A percentile compares a stretch with the other conserved stretches of the same genome.
Evolutionary conservation across 2,888 invertebrate genomes (phyloP).

Genomic region (Drosophila subsilvestris): DNA sequence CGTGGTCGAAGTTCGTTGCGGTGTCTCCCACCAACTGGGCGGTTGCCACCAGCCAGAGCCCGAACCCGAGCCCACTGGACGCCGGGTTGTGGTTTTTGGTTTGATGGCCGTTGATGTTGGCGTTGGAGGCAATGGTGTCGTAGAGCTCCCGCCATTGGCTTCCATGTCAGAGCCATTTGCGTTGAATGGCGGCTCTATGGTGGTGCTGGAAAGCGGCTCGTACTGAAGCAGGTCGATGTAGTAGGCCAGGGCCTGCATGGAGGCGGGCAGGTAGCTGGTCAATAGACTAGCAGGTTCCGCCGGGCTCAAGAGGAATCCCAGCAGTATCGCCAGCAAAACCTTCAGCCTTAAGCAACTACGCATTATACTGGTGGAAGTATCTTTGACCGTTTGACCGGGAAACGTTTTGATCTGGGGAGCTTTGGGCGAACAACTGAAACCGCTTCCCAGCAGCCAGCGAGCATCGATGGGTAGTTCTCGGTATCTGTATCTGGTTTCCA

Average conservation of each 20-base stretch:
- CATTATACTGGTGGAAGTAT: slow-evolving; percentile 48
- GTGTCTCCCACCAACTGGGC: slow-evolving; percentile 75
- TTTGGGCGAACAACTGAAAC: slow-evolving; percentile 69
- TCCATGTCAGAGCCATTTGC: slow-evolving; percentile 37
- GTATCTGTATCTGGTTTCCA: slow-evolving; percentile 46
- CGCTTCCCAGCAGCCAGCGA: slow-evolving; percentile 45
- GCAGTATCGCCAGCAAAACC: slow-evolving; percentile 20
- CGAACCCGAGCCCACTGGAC: slow-evolving; percentile 23
- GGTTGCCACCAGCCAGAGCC: slow-evolving; percentile 75
- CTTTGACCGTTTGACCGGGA: slow-evolving; percentile 32
- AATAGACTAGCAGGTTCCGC: slow-evolving; percentile 71
- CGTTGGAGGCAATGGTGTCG: slow-evolving; percentile 27
- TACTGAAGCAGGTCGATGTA: slow-evolving; percentile 84
- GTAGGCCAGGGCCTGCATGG: slow-evolving; percentile 84
- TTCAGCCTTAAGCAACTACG: slow-evolving; percentile 49
- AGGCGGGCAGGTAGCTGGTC: slow-evolving; percentile 82
- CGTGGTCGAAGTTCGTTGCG: slow-evolving; percentile 65
- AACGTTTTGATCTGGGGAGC: slow-evolving; percentile 64
- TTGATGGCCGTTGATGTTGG: slow-evolving; percentile 19
- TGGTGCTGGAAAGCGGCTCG: slow-evolving; percentile 81
- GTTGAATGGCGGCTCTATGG: slow-evolving; percentile 83
- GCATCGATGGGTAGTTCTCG: slow-evolving; percentile 69
- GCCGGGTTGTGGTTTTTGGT: slow-evolving; percentile 42
- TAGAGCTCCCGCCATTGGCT: slow-evolving; percentile 26
- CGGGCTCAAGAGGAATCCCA: slow-evolving; percentile 40